phyloP scores from a whole-genome alignment of 2,797 vertebrate species.

The Sebastes flavidus region DNA sequence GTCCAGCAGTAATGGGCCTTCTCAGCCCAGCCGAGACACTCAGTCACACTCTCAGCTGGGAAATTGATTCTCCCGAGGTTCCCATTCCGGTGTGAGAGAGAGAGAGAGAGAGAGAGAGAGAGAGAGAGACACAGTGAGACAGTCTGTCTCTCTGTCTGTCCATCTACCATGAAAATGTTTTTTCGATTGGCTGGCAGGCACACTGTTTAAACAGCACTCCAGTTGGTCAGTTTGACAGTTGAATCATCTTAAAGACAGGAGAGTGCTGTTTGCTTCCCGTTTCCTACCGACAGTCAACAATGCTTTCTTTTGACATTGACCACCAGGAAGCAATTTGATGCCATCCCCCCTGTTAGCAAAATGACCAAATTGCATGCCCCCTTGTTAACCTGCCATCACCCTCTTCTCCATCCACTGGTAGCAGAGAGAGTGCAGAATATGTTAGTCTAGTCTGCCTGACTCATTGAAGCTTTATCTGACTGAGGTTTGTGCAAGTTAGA shows the following conservation, averaged over 20 bases:
- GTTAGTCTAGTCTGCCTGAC: not conserved
- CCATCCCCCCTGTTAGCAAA: not conserved
- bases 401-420: no score
- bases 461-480: not conserved
- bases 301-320: not conserved
- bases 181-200: not conserved
- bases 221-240: not conserved
- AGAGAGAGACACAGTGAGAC: not conserved
- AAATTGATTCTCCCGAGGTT: conserved; percentile 59
- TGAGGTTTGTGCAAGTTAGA: not conserved
- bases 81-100: not conserved
- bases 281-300: not conserved
- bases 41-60: conserved; percentile 55
- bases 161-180: not conserved
- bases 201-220: not conserved
- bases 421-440: not conserved
- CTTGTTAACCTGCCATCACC: not conserved
- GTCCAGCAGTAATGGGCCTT: conserved; percentile 53
- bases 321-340: not conserved
- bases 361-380: not conserved
- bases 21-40: conserved; percentile 56
- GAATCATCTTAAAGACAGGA: not conserved
- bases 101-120: not conserved
- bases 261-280: not conserved
- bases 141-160: not conserved